phyloP scores from a whole-genome alignment of 2,113 vertebrate genomes.

The Scomber japonicus region DNA sequence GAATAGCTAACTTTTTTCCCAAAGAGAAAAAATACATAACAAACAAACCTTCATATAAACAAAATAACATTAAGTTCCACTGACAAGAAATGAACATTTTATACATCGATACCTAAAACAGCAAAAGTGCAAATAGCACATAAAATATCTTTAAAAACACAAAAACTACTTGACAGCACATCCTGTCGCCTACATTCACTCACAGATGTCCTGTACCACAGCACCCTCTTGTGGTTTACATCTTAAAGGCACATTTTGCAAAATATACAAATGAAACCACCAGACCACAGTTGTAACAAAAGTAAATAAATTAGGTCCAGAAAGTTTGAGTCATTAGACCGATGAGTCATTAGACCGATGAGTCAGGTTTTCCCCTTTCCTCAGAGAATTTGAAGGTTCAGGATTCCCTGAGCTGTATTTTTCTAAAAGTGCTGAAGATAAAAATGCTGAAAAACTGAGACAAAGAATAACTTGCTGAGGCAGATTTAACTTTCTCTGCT shows the following conservation, averaged over 20 bases:
- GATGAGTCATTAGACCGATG: conserved; percentile 26
- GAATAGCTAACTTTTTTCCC: conserved; percentile 35
- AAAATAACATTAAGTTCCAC: neutral
- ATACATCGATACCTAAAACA: conserved; percentile 20
- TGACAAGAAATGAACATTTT: conserved; percentile 4
- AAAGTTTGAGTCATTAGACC: conserved; percentile 27
- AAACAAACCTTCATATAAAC: conserved; percentile 66
- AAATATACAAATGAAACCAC: neutral
- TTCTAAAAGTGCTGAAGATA: conserved; percentile 63
- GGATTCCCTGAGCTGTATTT: conserved; percentile 63
- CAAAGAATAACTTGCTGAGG: conserved; percentile 7
- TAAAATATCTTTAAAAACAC: neutral
- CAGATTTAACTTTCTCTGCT: conserved; percentile 10
- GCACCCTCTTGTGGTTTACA: conserved; percentile 74
- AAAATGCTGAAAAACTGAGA: conserved; percentile 34
- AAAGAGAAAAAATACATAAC: conserved; percentile 10
- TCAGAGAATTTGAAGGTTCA: conserved; percentile 9
- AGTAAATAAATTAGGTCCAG: conserved; percentile 64
- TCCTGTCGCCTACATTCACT: neutral
- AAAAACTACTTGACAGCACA: conserved; percentile 3
- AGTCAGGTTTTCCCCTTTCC: conserved; percentile 4
- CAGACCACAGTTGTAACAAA: conserved; percentile 10
- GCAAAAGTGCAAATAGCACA: conserved; percentile 68
- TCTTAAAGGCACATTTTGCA: conserved; percentile 6
- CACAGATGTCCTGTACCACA: conserved; percentile 47